Evolutionary conservation across 2,888 invertebrate genomes (phyloP).

Genomic region (Chymomyza amoena): DNA sequence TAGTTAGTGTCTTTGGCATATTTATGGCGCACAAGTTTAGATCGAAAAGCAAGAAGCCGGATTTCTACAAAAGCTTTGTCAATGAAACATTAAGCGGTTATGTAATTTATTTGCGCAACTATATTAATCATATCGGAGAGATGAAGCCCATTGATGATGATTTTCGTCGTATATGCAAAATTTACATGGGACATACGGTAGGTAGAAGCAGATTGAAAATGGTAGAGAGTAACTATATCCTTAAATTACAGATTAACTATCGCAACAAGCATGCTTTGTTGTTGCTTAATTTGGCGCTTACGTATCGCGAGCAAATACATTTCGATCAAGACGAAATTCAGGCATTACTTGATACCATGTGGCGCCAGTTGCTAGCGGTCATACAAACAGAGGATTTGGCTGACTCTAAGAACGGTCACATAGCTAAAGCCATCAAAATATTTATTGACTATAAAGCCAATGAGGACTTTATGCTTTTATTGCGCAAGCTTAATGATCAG

Average conservation of each 20-base stretch:
- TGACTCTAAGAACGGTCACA: slow-evolving; percentile 43
- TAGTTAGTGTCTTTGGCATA: slow-evolving; percentile 48
- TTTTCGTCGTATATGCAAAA: slow-evolving; percentile 75
- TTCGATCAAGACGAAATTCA: slow-evolving; percentile 76
- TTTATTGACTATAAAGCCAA: slow-evolving; percentile 75
- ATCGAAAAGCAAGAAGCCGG: slow-evolving; percentile 37
- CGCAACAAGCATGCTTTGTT: slow-evolving; percentile 70
- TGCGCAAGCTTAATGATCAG: slow-evolving; percentile 57
- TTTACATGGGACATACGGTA: slow-evolving; percentile 77
- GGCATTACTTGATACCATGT: slow-evolving; percentile 74
- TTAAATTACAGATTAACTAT: slow-evolving; percentile 67
- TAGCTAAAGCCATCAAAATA: slow-evolving; percentile 67
- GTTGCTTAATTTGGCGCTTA: slow-evolving; percentile 69
- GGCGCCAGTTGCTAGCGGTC: slow-evolving; percentile 72
- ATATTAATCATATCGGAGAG: slow-evolving; percentile 36
- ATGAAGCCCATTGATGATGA: slow-evolving; percentile 59
- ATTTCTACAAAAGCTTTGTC: slow-evolving; percentile 69
- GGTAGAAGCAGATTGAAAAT: slow-evolving; percentile 13
- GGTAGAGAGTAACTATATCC: neutral
- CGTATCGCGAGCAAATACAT: slow-evolving; percentile 65
- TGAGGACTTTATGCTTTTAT: slow-evolving; percentile 72
- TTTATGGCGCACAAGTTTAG: slow-evolving; percentile 44
- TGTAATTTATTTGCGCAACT: slow-evolving; percentile 48
- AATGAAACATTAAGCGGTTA: slow-evolving; percentile 57
- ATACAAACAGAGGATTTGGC: slow-evolving; percentile 35